Base-by-base conservation (phyloP, 2,113 vertebrate genomes). In the Salvelinus alpinus region DNA sequence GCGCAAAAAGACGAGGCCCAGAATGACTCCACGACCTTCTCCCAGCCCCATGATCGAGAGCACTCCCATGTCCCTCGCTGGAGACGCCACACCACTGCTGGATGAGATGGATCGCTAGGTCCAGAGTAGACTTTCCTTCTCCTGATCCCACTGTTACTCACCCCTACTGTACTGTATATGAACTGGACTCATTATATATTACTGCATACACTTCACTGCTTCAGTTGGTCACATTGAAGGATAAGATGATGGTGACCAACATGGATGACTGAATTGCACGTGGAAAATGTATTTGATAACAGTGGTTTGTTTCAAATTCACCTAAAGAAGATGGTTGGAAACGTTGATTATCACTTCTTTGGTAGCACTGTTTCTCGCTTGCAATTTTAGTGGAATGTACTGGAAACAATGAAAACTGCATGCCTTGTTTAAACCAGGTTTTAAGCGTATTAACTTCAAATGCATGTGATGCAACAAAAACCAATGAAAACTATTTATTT, bases 21-120 rank as follows among this genome's bases (percentile, higher is more conserved):
- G 95, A 75, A 80, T 95, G 89, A 96, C 96, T 0, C 95, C 96
- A 16, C 93, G 95, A 1, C 95, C 96, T 0, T 97, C 96, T 0
- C 95, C 95, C 81, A 96, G 95, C 85, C 95, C 96, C 81, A 96
- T 96, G 95, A 96, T 96, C 51, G 95, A 96, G 86, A 96, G 96
- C 91, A 96, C 95, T 2, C 96, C 96, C 68, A 96, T 97, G 95
- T 97, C 96, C 80, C 93, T 96, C 5, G 94, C 95, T 0, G 96
- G 96, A 72, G 96, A 97, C 0, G 96, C 96, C 86, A 96, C 95
- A 0, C 96, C 96, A 0, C 94, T 97, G 78, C 90, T 97, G 82
- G 96, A 97, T 0, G 96, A 97, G 90, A 97, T 96, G 95, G 96
- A 97, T 87, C 95, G 95, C 91, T 97, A 96, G 94, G 80, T 31